phyloP scores from a whole-genome alignment of 2,888 invertebrate species.

The Brenthis hecate region DNA sequence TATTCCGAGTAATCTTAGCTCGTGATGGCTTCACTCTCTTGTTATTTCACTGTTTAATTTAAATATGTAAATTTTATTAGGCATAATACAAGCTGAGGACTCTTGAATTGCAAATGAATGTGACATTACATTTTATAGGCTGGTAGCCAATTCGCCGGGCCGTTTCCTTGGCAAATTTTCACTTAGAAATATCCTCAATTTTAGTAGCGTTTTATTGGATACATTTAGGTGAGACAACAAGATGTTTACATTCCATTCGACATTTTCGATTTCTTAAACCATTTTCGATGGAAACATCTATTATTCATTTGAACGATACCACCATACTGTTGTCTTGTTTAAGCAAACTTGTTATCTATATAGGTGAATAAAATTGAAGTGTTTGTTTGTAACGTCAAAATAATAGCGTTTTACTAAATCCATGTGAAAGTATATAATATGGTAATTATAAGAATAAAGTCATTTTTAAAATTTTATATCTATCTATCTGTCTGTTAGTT shows the following conservation, averaged over 20 bases:
- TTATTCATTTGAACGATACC: neutral
- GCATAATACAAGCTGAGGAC: conserved; percentile 79
- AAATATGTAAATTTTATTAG: conserved; percentile 83
- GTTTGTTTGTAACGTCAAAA: too few species aligned
- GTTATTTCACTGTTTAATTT: conserved; percentile 81
- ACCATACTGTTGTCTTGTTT: neutral
- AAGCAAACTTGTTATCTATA: neutral
- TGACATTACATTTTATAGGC: conserved; percentile 80
- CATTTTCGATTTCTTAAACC: conserved; percentile 10
- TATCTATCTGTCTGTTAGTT: too few species aligned
- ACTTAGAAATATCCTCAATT: conserved; percentile 66
- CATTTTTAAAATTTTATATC: too few species aligned
- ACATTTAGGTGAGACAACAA: conserved; percentile 40
- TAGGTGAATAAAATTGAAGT: too few species aligned
- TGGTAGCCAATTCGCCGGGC: conserved; percentile 78
- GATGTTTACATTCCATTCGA: conserved; percentile 45
- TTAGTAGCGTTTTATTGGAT: conserved; percentile 58
- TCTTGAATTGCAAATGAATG: conserved; percentile 82
- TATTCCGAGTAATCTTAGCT: conserved; percentile 62
- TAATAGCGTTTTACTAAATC: too few species aligned
- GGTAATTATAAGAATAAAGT: too few species aligned
- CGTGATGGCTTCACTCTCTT: conserved; percentile 73
- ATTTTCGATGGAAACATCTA: neutral
- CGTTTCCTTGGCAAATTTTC: conserved; percentile 78
- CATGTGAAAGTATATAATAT: too few species aligned